Percentiles rank a stretch among this genome's conserved stretches.
Conservation (phyloP, 2,797 vertebrate species). For the Hypotaenidia okinawae region DNA sequence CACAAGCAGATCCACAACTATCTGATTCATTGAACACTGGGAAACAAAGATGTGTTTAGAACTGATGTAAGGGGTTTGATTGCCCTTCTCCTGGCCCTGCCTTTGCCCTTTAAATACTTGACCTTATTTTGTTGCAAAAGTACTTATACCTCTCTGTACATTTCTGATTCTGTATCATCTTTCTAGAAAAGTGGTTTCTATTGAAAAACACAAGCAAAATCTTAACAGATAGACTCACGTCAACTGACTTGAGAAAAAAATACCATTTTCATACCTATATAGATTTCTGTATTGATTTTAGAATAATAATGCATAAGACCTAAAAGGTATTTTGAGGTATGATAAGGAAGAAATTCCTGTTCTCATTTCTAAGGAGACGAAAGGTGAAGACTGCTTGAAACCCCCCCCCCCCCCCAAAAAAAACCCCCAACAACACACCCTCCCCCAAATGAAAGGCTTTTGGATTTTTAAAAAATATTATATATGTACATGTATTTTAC, state of each 20-base stretch:
- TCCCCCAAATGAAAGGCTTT: background rate
- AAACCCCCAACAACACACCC: background rate
- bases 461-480: accelerated
- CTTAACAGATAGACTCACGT: background rate
- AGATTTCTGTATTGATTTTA: background rate
- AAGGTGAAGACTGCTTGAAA: background rate
- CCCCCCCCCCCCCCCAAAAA: too few relatives aligned
- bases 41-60: background rate
- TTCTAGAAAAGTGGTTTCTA: background rate
- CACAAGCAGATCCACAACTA: background rate
- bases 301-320: background rate
- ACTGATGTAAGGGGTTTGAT: background rate
- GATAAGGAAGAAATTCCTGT: background rate
- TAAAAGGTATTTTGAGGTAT: background rate
- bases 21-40: background rate
- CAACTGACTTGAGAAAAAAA: background rate
- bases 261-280: background rate
- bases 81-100: background rate
- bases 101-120: background rate
- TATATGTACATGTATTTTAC: background rate
- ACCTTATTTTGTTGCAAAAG: background rate
- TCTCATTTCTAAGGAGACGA: background rate
- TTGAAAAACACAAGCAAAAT: background rate
- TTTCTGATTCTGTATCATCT: background rate
- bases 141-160: background rate